Evolutionary conservation across 1,140 invertebrate genomes (phyloP).

Genomic region (Telenomus remus): DNA sequence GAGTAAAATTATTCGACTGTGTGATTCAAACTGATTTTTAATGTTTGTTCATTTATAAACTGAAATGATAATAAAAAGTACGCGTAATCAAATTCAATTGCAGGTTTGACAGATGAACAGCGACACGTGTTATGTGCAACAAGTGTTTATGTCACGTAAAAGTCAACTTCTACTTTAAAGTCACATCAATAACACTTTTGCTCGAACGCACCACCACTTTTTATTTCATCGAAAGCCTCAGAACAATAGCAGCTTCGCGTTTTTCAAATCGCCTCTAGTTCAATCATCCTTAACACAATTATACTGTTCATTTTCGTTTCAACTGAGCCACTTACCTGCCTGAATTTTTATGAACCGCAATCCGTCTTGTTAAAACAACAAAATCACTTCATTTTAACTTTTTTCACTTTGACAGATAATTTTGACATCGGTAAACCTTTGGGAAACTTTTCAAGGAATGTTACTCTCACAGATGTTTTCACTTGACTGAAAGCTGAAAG

Average conservation of each 20-base stretch:
- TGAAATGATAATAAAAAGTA: background rate
- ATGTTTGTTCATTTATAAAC: background rate
- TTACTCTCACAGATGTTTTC: too few species aligned
- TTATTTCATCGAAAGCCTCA: constrained; percentile 5
- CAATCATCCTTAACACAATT: too few species aligned
- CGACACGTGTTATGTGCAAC: constrained; percentile 18
- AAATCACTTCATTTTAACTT: too few species aligned
- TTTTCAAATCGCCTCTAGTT: background rate
- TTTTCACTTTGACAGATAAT: too few species aligned
- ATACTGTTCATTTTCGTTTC: too few species aligned
- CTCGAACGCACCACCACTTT: background rate
- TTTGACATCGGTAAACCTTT: too few species aligned
- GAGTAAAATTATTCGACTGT: too few species aligned
- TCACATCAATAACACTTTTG: constrained; percentile 12
- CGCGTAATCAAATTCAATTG: background rate
- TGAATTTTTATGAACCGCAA: too few species aligned
- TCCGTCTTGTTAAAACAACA: too few species aligned
- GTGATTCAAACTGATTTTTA: too few species aligned
- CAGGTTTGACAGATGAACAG: constrained; percentile 11
- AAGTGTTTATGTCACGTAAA: constrained; percentile 31
- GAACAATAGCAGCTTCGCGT: background rate
- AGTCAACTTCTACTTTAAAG: constrained; percentile 19
- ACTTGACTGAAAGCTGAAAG: constrained; percentile 1
- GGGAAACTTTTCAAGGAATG: too few species aligned
- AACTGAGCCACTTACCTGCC: too few species aligned